Base-by-base conservation (phyloP, 2,888 invertebrate genomes). In the Sphecodes monilicornis region DNA sequence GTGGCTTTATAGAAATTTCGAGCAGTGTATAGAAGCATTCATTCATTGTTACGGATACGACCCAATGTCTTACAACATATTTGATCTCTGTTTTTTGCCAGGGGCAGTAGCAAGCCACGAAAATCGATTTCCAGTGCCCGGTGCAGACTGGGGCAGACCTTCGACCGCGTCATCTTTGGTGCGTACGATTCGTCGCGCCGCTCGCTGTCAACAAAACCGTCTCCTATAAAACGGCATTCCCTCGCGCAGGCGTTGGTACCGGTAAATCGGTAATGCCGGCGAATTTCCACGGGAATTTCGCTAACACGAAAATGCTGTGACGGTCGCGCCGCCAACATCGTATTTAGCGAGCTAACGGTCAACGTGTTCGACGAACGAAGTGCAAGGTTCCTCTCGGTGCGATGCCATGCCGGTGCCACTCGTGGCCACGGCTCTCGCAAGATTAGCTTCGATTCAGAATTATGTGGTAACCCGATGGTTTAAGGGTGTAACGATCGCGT, bases 231-330 rank as follows among this genome's bases (percentile, higher is more conserved):
- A 43, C 64, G 50, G 41, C 57, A 73, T 89, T 78, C 80, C 75
- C 76, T 77, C 70, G 72, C 46, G 71, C 78, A 60, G 57, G 26
- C 57, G 26, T 60, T 60, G 57, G 57, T 60, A 86, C 43, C 82
- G 81, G 77, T 75, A 76, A 89, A 76, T 82, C 82, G 73, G 73
- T 88, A 82, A 89, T 89, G 73, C 46, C 60, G 18, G 78, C 77
- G 69, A 78, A 87, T 88, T 85, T 83, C 76, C 74, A 29, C 76
- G 71, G 32, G 54, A 32, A 64, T 82, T 75, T 79, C 41, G 43
- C 71, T 36, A 54, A 36, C 46, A 22, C 57, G 78, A 76, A 60
- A 75, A 86, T 73, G 13, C 66, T 18, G 26, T 16, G 46, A 29
- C 41, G 41, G 50, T 41, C 70, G 46, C 29, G 29, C 18, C 57